phyloP scores from a whole-genome alignment of 1,140 invertebrate species.

The Cataglyphis hispanica region DNA sequence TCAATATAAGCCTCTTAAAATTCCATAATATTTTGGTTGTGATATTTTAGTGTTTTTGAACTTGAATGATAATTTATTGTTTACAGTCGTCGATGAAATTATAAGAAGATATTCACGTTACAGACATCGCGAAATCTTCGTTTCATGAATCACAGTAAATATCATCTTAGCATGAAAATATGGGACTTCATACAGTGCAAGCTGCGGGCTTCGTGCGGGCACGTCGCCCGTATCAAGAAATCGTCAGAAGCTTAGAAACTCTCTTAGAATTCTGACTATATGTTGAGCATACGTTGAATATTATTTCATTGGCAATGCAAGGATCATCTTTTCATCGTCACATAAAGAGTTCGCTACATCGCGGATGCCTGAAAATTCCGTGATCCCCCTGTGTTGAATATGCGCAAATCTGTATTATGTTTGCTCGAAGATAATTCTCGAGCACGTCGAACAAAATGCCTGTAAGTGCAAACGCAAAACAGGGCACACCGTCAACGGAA shows the following conservation, averaged over 20 bases:
- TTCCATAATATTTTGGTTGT: neutral
- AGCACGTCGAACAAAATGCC: conserved; percentile 38
- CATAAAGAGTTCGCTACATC: neutral
- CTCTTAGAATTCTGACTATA: conserved; percentile 3
- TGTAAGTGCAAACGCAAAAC: conserved; percentile 65
- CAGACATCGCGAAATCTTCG: neutral
- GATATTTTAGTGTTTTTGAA: neutral
- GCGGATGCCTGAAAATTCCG: neutral
- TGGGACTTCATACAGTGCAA: neutral
- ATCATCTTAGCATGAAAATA: conserved; percentile 17
- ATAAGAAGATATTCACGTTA: neutral
- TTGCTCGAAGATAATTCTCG: conserved; percentile 29
- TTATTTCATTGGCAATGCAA: conserved; percentile 24
- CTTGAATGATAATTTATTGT: conserved; percentile 4
- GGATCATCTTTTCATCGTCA: neutral
- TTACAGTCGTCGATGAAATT: conserved; percentile 6
- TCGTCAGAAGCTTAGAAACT: neutral
- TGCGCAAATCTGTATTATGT: conserved; percentile 34
- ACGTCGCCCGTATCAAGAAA: neutral
- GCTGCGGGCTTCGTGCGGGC: neutral
- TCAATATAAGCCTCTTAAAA: neutral
- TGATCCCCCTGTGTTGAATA: conserved; percentile 9
- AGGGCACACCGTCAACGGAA: conserved; percentile 39
- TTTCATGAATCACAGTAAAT: conserved; percentile 21
- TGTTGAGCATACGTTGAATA: conserved; percentile 19